Conservation (phyloP, 2,797 vertebrate species). For the Anguilla anguilla region DNA sequence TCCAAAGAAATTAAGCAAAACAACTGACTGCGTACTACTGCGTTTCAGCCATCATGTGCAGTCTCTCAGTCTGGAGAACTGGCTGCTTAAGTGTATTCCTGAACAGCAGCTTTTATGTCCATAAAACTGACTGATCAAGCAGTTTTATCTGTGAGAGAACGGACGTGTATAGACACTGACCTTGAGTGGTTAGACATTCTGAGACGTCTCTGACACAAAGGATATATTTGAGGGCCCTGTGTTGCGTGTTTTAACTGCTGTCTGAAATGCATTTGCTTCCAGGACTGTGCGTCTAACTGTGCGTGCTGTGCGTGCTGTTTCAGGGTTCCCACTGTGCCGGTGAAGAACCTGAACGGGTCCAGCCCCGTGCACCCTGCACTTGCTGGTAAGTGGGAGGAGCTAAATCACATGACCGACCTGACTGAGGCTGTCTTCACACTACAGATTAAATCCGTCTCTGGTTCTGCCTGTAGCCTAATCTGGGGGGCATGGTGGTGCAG, state of each 20-base stretch:
- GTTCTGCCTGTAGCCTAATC: too few species aligned
- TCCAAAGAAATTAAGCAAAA: too few species aligned
- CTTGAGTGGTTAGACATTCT: not conserved
- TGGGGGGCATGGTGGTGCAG: too few species aligned
- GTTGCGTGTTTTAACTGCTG: not conserved
- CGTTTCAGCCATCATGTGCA: not conserved
- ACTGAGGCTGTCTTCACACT: not conserved
- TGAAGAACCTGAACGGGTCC: slow-evolving; percentile 92
- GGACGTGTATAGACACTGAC: too few species aligned
- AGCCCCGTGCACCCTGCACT: slow-evolving; percentile 90
- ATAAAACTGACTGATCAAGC: not conserved
- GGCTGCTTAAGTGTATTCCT: not conserved
- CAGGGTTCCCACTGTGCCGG: slow-evolving; percentile 91
- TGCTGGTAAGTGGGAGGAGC: slow-evolving; percentile 76
- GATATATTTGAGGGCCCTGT: not conserved
- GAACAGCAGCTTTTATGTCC: not conserved
- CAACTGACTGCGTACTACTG: not conserved
- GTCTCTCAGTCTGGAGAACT: not conserved
- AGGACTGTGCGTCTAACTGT: not conserved
- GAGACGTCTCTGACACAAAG: not conserved
- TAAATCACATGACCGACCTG: not conserved
- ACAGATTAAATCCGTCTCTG: not conserved
- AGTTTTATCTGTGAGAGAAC: not conserved
- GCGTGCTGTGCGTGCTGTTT: not conserved
- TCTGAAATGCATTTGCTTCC: not conserved